Base-by-base conservation (phyloP, 2,113 vertebrate species). In the Clinocottus analis region DNA sequence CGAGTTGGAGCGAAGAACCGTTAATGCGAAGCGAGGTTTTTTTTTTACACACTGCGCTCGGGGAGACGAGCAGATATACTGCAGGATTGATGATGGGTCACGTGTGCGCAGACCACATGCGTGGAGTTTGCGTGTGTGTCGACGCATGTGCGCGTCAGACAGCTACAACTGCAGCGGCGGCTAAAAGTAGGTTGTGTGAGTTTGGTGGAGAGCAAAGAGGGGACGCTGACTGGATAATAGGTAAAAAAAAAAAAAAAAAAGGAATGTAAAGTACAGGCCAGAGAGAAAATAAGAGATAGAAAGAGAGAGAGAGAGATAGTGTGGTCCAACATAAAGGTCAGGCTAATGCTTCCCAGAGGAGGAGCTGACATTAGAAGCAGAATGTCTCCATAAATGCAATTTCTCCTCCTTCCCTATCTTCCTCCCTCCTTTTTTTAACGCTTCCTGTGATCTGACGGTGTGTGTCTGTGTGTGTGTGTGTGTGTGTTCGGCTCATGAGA, bases 251-350 rank as follows among this genome's bases (percentile, higher is more conserved):
- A n/a, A n/a, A n/a, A n/a, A n/a, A n/a, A n/a, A n/a, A 88, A 79
- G 74, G 83, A 83, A 61, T 37, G 66, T 69, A 79, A 69, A 12
- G 61, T 25, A 65, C n/a, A 67, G 39, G 47, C 53, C 62, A 14
- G 75, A 66, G 49, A 77, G 41, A 75, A 56, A 58, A 37, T 70
- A 37, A 63, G 72, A 68, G n/a, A 72, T 74, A 85, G 70, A 56
- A 72, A 85, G 72, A 64, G 19, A 66, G 77, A 84, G 71, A 51
- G 85, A 86, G 79, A 45, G 80, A 82, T 29, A 72, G 65, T 66
- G 73, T 47, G 60, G 77, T 78, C 73, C 77, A 86, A 90, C 80
- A 87, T 72, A 92, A 93, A 94, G 92, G 93, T 94, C 94, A 94
- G 89, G 63, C 79, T 91, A 90, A 92, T 90, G 90, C 85, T 73